These are phyloP conservation scores for Thermophis baileyi DNA, from an alignment of 2,113 vertebrate genomes.

Conservation along the genomic window DNA sequence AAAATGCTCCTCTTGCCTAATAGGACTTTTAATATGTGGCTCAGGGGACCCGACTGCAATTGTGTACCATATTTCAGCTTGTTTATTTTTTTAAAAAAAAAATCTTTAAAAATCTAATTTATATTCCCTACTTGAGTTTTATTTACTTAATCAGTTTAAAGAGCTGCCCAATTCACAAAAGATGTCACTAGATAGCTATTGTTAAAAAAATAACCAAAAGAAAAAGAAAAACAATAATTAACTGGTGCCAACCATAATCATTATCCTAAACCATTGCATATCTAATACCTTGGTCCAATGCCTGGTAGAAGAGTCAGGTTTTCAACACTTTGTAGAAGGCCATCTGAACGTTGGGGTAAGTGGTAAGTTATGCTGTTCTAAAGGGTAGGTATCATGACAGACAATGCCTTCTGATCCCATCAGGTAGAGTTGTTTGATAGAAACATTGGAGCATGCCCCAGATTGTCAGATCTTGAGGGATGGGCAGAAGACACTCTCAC, in stretches of 20 bases:
- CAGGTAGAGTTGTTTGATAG: neutral
- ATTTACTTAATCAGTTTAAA: neutral
- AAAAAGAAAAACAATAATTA: neutral
- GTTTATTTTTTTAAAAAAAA: neutral
- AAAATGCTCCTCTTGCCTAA: neutral
- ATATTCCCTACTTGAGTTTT: neutral
- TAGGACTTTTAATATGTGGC: neutral
- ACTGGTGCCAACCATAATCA: neutral
- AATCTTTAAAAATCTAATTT: neutral
- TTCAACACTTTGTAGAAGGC: neutral
- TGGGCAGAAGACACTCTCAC: neutral
- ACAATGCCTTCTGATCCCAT: neutral
- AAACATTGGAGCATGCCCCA: neutral
- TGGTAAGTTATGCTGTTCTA: neutral
- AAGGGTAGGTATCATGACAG: neutral
- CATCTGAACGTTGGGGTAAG: neutral
- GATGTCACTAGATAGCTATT: neutral
- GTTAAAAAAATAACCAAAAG: no score
- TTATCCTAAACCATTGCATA: neutral
- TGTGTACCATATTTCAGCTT: neutral
- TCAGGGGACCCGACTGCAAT: neutral
- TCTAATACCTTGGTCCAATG: neutral
- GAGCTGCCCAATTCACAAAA: neutral
- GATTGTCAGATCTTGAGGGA: neutral
- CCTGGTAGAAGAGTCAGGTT: neutral